phyloP scores from a whole-genome alignment of 2,797 vertebrate genomes.

The Numenius phaeopus region DNA sequence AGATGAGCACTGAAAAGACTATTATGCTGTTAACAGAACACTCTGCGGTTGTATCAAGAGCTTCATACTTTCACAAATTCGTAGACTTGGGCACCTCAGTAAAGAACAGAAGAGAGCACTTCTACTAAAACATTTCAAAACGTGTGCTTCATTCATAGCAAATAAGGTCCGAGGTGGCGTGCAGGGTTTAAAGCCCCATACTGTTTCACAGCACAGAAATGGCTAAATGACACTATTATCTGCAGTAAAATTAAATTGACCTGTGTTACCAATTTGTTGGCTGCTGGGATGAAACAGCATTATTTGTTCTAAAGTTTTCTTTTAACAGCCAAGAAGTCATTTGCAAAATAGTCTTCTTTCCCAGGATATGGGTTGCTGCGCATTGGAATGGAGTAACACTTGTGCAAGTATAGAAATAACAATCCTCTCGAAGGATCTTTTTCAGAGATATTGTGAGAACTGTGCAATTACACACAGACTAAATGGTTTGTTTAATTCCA shows the following conservation, averaged over 20 bases:
- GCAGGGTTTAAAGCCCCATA: not conserved
- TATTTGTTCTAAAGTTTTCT: not conserved
- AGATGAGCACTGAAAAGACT: not conserved
- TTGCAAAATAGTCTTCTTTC: not conserved
- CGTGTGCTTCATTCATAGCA: not conserved
- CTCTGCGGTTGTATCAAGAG: not conserved
- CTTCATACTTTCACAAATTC: not conserved
- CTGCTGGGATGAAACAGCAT: not conserved
- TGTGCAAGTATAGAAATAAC: not conserved
- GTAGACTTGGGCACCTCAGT: not conserved
- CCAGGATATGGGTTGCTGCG: not conserved
- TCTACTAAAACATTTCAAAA: not conserved
- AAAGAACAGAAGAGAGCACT: not conserved
- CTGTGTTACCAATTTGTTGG: not conserved
- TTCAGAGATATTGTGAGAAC: not conserved
- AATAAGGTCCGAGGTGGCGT: not conserved
- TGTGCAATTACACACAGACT: not conserved
- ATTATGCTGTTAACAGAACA: not conserved
- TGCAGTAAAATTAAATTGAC: constrained; percentile 43
- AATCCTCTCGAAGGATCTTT: not conserved
- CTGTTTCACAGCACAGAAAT: not conserved
- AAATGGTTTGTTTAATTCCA: not conserved
- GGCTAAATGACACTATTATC: not conserved
- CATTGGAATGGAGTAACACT: not conserved
- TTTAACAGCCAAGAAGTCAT: not conserved